Conservation (phyloP, 1,140 invertebrate genomes). For the Hirudo medicinalis region DNA sequence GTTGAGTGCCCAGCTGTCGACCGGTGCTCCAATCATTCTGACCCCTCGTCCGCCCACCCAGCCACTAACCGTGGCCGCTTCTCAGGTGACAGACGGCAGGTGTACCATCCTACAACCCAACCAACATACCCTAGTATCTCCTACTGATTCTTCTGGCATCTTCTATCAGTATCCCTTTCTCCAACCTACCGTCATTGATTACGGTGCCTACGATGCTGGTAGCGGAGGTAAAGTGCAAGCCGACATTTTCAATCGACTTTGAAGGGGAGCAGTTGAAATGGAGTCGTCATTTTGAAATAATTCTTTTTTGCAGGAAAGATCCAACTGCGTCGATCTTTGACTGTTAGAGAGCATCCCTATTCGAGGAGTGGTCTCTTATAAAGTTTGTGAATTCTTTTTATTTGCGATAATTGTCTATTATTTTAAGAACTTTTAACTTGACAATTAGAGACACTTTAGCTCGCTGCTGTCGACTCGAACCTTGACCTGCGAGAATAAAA, state of each 20-base stretch:
- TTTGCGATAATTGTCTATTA: not conserved
- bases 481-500: too few relatives aligned
- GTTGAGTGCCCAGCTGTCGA: not conserved
- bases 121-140: not conserved
- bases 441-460: too few relatives aligned
- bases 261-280: too few relatives aligned
- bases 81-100: not conserved
- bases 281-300: too few relatives aligned
- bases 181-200: not conserved
- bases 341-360: slow-evolving; percentile 9
- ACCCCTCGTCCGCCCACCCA: not conserved
- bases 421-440: too few relatives aligned
- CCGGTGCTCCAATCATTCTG: slow-evolving; percentile 10
- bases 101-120: not conserved
- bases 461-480: too few relatives aligned
- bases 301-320: not conserved
- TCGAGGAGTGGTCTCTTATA: not conserved
- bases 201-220: not conserved
- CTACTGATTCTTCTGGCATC: not conserved
- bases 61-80: not conserved
- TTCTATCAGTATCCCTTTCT: slow-evolving; percentile 10
- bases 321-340: not conserved
- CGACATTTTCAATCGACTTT: too few relatives aligned
- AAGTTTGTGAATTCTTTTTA: not conserved
- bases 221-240: not conserved